A percentile compares a stretch with the other conserved stretches of the same genome.
Conservation (phyloP, 2,113 vertebrate species). For the Vicugna pacos region DNA sequence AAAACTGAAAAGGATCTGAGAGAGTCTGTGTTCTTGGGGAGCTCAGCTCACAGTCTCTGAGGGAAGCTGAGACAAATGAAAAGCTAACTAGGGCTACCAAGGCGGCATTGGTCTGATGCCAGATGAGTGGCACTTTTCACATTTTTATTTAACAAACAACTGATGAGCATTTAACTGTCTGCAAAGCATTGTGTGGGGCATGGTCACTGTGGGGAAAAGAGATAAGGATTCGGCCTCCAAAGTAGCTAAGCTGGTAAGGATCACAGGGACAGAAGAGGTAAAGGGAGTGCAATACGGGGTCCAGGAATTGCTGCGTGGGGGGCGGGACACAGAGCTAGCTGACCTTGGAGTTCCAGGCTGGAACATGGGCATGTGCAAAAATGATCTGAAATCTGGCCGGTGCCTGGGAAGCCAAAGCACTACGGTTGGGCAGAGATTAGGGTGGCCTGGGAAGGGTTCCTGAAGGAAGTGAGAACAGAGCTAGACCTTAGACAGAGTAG, state of each 20-base stretch:
- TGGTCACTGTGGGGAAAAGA: constrained; percentile 49
- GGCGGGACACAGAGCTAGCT: not conserved
- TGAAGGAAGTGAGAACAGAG: not conserved
- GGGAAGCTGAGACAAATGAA: constrained; percentile 66
- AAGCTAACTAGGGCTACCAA: constrained; percentile 74
- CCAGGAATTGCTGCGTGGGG: not conserved
- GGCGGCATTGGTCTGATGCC: constrained; percentile 70
- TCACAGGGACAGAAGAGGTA: not conserved
- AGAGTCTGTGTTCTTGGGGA: constrained; percentile 10
- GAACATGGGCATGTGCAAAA: not conserved
- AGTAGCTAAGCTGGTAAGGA: not conserved
- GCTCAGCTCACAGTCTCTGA: constrained; percentile 52
- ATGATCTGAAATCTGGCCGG: constrained; percentile 5
- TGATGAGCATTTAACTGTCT: constrained; percentile 80
- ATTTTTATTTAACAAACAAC: constrained; percentile 82
- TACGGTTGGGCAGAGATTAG: not conserved
- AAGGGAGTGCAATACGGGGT: not conserved
- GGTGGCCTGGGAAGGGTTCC: constrained; percentile 15
- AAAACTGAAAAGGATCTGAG: not conserved
- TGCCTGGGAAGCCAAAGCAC: not conserved
- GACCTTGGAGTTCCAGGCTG: not conserved
- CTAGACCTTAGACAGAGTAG: not conserved
- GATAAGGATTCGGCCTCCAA: not conserved
- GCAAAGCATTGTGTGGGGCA: constrained; percentile 46
- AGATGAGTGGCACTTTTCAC: constrained; percentile 74